These are phyloP conservation scores for Cosmia trapezina DNA, from an alignment of 2,888 invertebrate genomes.

Conservation along the genomic window DNA sequence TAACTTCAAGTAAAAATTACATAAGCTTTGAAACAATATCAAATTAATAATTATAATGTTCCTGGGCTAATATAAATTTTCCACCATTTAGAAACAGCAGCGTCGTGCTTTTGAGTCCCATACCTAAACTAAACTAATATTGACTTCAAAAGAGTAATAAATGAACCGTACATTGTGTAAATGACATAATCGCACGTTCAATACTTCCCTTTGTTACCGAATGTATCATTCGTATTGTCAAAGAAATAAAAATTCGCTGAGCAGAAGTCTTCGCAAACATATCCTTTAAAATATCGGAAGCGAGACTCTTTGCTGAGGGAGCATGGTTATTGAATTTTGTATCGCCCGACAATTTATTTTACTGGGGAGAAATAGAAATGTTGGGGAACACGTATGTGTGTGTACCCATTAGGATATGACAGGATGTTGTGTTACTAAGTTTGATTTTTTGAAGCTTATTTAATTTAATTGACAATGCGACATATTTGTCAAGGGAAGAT, in stretches of 20 bases:
- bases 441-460: not conserved
- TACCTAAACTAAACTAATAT: not conserved
- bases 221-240: constrained; percentile 36
- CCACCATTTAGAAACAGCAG: not conserved
- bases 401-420: constrained; percentile 21
- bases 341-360: constrained; percentile 54
- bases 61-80: not conserved
- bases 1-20: not conserved
- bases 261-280: constrained; percentile 58
- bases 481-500: not conserved
- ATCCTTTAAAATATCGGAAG: constrained; percentile 62
- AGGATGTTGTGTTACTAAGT: not conserved
- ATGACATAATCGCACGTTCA: constrained; percentile 28
- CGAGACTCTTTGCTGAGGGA: constrained; percentile 48
- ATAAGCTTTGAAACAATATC: not conserved
- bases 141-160: constrained; percentile 2
- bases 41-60: not conserved
- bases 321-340: constrained; percentile 63
- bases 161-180: constrained; percentile 19
- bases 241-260: constrained; percentile 54
- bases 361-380: constrained; percentile 11
- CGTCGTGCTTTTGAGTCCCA: not conserved
- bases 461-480: not conserved
- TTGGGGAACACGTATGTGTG: constrained; percentile 4
- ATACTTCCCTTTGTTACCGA: constrained; percentile 26